Evolutionary conservation across 2,797 vertebrate species (phyloP), one percentile per base, ranked within the genome.

Genomic region (Mallotus villosus): DNA sequence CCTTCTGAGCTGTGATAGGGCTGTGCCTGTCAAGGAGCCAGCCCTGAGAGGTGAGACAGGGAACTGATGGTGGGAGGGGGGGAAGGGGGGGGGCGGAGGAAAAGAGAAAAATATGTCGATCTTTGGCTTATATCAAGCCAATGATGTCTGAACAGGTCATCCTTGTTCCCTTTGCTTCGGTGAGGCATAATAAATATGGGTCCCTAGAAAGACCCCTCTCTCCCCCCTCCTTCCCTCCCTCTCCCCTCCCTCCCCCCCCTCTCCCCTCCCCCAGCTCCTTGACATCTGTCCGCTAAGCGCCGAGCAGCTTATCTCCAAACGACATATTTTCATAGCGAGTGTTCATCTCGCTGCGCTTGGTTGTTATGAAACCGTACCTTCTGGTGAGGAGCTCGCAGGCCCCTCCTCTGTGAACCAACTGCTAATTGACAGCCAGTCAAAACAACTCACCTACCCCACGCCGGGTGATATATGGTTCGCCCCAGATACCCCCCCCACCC

Each of bases 351-450:
- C 78, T 84, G 75, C 79, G 83, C 76, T 77, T 79, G 81, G 81
- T 86, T 92, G 86, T 92, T 92, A 89, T 91, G 90, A 92, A 92
- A 93, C 82, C 49, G 5, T 85, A 90, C 85, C 85, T 74, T 82
- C 81, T 74, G 9, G 4, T 22, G 25, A 67, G 53, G 60, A 63
- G 77, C 81, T 90, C 73, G 22, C 78, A 86, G 89, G 90, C 88
- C 88, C 68, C 85, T 90, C 84, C 74, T 85, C 82, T 87, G 85
- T 88, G 87, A 91, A 92, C 89, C 87, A 90, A 87, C 91, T 88
- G 89, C 84, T 92, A 92, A 92, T 92, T 92, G 92, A 93, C 92
- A 92, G 90, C 86, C 88, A 93, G 93, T 92, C 92, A 93, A 91
- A 93, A 93, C 91, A 93, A 85, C 79, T 90, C 88, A 81, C 87